These are phyloP conservation scores for Noturus placidus DNA, from an alignment of 2,113 vertebrate genomes.

Conservation along the genomic window DNA sequence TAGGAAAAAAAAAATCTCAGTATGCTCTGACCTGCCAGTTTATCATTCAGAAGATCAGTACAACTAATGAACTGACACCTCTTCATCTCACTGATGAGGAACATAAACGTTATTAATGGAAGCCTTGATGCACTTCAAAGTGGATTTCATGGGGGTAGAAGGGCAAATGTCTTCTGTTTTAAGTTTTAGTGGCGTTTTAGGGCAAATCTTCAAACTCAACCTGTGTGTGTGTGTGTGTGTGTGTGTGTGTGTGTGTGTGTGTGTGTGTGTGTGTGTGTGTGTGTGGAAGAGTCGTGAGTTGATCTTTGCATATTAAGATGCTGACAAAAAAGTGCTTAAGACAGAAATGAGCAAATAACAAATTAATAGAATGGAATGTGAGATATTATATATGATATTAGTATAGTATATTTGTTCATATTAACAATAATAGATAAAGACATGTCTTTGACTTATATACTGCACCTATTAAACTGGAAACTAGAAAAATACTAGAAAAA, in stretches of 20 bases:
- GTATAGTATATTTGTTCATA: background rate
- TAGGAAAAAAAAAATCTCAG: background rate
- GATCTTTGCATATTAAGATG: background rate
- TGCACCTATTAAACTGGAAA: background rate
- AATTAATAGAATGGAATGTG: background rate
- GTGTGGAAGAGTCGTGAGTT: background rate
- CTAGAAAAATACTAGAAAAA: too few species aligned
- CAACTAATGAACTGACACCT: background rate
- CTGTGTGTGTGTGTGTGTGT: background rate
- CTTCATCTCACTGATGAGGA: background rate
- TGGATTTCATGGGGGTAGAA: slow-evolving; percentile 1
- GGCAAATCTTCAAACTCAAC: too few species aligned
- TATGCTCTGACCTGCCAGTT: background rate
- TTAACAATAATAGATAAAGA: background rate
- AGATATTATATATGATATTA: background rate
- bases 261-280: background rate
- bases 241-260: background rate
- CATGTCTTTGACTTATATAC: background rate
- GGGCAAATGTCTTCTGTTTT: slow-evolving; percentile 55
- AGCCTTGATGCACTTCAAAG: slow-evolving; percentile 16
- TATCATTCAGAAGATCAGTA: background rate
- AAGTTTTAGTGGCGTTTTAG: slow-evolving; percentile 21
- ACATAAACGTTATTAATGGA: background rate
- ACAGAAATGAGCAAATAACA: background rate
- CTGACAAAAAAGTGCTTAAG: background rate